phyloP scores from a whole-genome alignment of 2,113 vertebrate species.

The Passer montanus region DNA sequence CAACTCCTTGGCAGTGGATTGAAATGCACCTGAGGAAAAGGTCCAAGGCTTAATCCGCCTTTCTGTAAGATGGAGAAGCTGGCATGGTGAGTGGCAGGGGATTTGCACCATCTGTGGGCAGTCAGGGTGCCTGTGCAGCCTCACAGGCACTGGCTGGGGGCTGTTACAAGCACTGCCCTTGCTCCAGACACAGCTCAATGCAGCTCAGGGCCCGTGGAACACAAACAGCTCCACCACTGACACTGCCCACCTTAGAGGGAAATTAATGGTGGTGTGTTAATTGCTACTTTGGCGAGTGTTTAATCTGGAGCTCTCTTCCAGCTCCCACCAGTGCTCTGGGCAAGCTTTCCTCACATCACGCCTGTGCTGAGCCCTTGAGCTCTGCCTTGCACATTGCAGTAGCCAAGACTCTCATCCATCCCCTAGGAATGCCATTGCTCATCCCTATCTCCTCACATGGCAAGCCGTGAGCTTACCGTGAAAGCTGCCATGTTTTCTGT shows the following conservation, averaged over 20 bases:
- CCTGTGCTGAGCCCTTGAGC: not conserved
- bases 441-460: not conserved
- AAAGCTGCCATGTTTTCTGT: not conserved
- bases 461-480: not conserved
- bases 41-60: accelerated
- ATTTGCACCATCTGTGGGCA: not conserved
- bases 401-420: not conserved
- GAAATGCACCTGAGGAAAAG: not conserved
- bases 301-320: not conserved
- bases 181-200: not conserved
- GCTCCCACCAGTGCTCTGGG: not conserved
- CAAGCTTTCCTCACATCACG: not conserved
- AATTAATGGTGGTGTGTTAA: not conserved
- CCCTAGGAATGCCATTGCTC: not conserved
- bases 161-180: not conserved
- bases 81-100: not conserved
- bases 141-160: not conserved
- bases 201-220: not conserved
- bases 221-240: not conserved
- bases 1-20: not conserved
- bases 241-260: not conserved
- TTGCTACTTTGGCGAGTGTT: not conserved
- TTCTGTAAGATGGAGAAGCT: not conserved
- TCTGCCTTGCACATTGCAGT: not conserved
- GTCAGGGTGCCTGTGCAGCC: not conserved